phyloP scores from a whole-genome alignment of 2,113 vertebrate genomes.

The Nibea albiflora region DNA sequence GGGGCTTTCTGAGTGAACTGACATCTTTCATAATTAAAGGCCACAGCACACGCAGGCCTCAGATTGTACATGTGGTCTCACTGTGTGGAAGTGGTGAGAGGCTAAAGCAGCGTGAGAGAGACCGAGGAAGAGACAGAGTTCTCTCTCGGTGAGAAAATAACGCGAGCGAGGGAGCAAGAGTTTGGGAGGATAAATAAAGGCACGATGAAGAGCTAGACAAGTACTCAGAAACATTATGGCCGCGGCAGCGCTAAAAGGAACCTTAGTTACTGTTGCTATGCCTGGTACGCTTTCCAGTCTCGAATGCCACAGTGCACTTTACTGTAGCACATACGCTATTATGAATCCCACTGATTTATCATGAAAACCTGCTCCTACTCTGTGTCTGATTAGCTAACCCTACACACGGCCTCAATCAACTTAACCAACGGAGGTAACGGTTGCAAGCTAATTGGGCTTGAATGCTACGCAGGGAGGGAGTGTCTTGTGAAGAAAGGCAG shows the following conservation, averaged over 20 bases:
- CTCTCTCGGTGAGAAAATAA: not conserved
- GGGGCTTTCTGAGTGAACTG: constrained; percentile 38
- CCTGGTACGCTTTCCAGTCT: not conserved
- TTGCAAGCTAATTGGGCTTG: too few relatives aligned
- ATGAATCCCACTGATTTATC: too few relatives aligned
- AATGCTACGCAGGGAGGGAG: too few relatives aligned
- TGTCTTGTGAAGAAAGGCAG: too few relatives aligned
- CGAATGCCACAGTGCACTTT: not conserved
- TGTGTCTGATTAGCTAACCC: too few relatives aligned
- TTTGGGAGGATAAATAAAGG: constrained; percentile 6
- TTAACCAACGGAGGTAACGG: too few relatives aligned
- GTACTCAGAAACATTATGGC: not conserved
- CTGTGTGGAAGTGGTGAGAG: constrained; percentile 54
- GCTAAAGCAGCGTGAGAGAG: constrained; percentile 22
- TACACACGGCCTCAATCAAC: too few relatives aligned
- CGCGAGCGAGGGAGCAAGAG: not conserved
- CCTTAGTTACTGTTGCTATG: not conserved
- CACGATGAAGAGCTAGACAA: not conserved
- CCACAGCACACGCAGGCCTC: constrained; percentile 53
- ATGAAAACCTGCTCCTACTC: too few relatives aligned
- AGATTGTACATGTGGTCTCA: constrained; percentile 67
- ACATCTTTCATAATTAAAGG: constrained; percentile 77
- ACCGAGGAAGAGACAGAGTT: constrained; percentile 22
- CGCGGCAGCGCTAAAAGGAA: not conserved
- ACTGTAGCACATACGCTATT: too few relatives aligned